These are phyloP conservation scores for Gobius niger DNA, from an alignment of 2,113 vertebrate genomes.

Conservation along the genomic window DNA sequence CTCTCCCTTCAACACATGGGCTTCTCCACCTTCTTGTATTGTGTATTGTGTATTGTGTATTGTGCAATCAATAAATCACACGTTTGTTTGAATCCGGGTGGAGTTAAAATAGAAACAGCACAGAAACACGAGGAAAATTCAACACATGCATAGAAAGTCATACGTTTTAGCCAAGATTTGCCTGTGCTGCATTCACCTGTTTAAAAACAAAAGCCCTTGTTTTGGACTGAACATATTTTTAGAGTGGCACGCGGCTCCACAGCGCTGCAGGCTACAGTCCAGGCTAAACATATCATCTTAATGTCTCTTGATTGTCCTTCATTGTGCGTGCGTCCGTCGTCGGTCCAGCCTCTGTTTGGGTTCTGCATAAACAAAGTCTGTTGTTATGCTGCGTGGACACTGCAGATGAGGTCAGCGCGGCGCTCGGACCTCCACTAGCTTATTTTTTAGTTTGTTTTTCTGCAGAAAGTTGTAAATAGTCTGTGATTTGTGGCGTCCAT, in stretches of 20 bases:
- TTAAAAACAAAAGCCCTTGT: neutral
- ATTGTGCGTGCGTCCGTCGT: conserved; percentile 12
- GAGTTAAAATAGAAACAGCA: too few species aligned
- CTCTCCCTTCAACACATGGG: too few species aligned
- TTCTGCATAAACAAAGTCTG: conserved; percentile 49
- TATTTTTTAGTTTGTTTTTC: conserved; percentile 53
- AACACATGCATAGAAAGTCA: too few species aligned
- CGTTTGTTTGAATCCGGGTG: too few species aligned
- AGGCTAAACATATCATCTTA: conserved; percentile 1
- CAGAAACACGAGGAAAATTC: too few species aligned
- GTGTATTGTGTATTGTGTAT: too few species aligned
- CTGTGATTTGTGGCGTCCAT: conserved; percentile 53
- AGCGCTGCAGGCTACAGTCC: neutral
- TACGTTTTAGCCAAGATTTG: too few species aligned
- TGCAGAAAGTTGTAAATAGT: conserved; percentile 51
- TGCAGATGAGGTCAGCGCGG: conserved; percentile 36
- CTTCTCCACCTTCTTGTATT: too few species aligned
- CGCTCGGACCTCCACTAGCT: conserved; percentile 42
- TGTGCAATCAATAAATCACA: too few species aligned
- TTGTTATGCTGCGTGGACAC: conserved; percentile 54
- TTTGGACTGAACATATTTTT: neutral
- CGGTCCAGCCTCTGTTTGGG: conserved; percentile 56
- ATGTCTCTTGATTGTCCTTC: neutral
- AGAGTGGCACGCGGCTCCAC: neutral
- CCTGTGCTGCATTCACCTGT: neutral